A percentile compares a stretch with the other conserved stretches of the same genome.
phyloP scores from a whole-genome alignment of 2,113 vertebrate genomes.

The Dromiciops gliroides region DNA sequence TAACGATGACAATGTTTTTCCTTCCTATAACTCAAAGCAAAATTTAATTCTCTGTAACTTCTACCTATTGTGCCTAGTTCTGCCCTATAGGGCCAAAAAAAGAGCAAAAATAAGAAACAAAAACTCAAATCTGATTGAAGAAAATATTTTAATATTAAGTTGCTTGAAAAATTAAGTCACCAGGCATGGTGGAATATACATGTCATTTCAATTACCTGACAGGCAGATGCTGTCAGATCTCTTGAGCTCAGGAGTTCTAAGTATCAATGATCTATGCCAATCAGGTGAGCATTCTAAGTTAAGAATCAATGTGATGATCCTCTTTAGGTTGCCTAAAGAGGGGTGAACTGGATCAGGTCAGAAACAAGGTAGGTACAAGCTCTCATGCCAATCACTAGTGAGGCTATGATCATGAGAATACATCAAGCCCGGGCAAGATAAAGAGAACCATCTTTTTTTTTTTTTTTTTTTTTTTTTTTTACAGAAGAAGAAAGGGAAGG shows the following conservation, averaged over 20 bases:
- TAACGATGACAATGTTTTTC: background rate
- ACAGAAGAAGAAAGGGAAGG: background rate
- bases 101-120: background rate
- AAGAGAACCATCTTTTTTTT: background rate
- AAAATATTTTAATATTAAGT: background rate
- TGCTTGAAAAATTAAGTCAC: background rate
- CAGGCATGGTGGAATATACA: background rate
- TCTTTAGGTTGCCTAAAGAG: background rate
- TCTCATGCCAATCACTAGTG: background rate
- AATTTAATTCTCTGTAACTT: background rate
- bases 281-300: background rate
- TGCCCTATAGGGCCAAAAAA: background rate
- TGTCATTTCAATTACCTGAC: background rate
- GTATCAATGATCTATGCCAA: background rate
- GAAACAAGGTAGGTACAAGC: background rate
- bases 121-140: background rate
- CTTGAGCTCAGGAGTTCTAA: background rate
- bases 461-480: too few relatives aligned
- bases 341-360: background rate
- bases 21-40: background rate
- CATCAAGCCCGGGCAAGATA: background rate
- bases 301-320: background rate
- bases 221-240: background rate
- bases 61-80: background rate
- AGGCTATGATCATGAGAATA: background rate